phyloP scores from a whole-genome alignment of 1,140 invertebrate species.

The Acromyrmex heyeri region DNA sequence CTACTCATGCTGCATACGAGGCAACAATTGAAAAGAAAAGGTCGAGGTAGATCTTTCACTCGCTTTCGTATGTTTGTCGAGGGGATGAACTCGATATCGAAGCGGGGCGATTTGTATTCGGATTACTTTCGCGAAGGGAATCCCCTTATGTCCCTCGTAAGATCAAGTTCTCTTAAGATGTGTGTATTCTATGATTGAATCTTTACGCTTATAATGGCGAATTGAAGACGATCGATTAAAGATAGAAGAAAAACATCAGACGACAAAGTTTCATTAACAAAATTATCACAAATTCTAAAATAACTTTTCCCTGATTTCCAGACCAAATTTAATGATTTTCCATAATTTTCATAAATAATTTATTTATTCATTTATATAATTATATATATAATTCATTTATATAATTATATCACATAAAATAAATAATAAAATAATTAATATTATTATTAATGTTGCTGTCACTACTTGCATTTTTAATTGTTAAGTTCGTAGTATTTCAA shows the following conservation, averaged over 20 bases:
- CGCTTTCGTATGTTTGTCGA: constrained; percentile 44
- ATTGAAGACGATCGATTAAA: constrained; percentile 1
- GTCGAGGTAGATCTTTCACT: constrained; percentile 8
- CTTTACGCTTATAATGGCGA: not conserved
- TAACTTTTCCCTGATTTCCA: no score
- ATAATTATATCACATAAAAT: no score
- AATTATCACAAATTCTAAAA: no score
- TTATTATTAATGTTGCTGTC: no score
- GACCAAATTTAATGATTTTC: no score
- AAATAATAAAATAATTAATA: no score
- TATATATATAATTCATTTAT: no score
- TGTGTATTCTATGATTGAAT: constrained; percentile 19
- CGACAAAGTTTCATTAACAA: not conserved
- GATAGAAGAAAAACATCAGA: not conserved
- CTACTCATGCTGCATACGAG: not conserved
- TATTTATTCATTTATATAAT: no score
- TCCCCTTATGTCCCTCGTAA: not conserved
- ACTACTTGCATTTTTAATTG: no score
- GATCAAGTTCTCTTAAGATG: constrained; percentile 25
- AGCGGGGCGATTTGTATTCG: constrained; percentile 54
- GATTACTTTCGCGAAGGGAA: constrained; percentile 18
- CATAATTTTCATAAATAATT: no score
- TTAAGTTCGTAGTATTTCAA: no score
- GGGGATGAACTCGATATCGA: constrained; percentile 38
- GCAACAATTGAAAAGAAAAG: constrained; percentile 41